Evolutionary conservation across 2,797 vertebrate species (phyloP).

Genomic region (Neosilurus hyrtlii): DNA sequence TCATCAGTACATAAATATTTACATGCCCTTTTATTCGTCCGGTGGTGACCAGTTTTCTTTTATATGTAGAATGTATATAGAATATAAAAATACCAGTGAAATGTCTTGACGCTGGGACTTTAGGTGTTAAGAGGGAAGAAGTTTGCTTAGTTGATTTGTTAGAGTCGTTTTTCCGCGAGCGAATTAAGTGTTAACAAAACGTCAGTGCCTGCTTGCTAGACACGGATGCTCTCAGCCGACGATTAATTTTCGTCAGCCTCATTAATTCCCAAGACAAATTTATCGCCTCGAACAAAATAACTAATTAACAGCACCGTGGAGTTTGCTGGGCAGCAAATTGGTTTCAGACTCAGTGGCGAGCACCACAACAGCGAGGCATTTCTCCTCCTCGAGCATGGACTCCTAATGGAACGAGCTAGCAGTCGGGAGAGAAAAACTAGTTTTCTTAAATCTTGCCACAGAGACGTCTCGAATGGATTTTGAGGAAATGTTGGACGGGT

Average conservation of each 20-base stretch:
- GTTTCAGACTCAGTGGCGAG: conserved; percentile 63
- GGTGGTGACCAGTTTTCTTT: too few species aligned
- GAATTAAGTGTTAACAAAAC: conserved; percentile 22
- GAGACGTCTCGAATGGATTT: conserved; percentile 3
- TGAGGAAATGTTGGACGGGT: background rate
- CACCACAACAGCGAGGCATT: conserved; percentile 23
- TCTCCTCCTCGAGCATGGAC: conserved; percentile 31
- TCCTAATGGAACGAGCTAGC: conserved; percentile 40
- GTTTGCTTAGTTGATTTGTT: background rate
- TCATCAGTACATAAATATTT: too few species aligned
- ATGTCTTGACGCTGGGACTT: background rate
- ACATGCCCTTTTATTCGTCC: too few species aligned
- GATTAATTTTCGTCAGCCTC: conserved; percentile 72
- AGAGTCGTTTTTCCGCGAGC: conserved; percentile 21
- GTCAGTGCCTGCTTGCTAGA: conserved; percentile 16
- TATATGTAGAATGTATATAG: too few species aligned
- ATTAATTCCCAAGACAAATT: conserved; percentile 74
- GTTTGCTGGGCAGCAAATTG: conserved; percentile 72
- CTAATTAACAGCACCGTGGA: conserved; percentile 69
- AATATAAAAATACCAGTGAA: too few species aligned
- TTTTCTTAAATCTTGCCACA: conserved; percentile 31
- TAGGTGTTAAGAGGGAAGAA: background rate
- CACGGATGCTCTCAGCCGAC: conserved; percentile 53
- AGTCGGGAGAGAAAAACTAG: background rate
- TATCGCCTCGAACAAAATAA: conserved; percentile 71